These are phyloP conservation scores for Pachycephus smyrnensis DNA, from an alignment of 2,888 invertebrate genomes.

Conservation along the genomic window DNA sequence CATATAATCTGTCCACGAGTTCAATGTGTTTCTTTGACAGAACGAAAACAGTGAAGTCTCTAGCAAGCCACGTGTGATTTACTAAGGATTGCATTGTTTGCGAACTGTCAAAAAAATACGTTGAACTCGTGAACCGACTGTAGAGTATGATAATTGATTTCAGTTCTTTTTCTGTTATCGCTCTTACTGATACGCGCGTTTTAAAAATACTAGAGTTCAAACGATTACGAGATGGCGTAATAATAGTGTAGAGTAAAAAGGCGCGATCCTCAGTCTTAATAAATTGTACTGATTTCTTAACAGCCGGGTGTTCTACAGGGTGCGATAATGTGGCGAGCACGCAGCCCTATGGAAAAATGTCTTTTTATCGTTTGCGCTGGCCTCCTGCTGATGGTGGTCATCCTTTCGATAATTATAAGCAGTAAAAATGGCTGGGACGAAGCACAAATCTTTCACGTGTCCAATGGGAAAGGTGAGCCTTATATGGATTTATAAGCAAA, in stretches of 20 bases:
- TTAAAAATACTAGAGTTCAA: no score
- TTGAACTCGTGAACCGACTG: neutral
- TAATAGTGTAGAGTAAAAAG: neutral
- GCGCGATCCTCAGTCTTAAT: neutral
- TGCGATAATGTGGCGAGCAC: conserved; percentile 80
- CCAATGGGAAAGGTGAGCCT: conserved; percentile 52
- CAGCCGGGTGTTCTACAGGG: conserved; percentile 70
- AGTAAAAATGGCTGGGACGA: conserved; percentile 58
- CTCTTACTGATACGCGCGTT: no score
- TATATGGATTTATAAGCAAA: neutral
- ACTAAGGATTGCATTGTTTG: neutral
- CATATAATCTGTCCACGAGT: neutral
- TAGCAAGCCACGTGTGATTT: neutral
- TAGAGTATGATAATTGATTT: neutral
- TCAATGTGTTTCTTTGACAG: neutral
- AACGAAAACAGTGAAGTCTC: neutral
- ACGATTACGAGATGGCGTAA: no score
- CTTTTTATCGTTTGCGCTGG: conserved; percentile 73
- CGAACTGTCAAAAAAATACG: neutral
- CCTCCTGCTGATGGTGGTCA: conserved; percentile 72
- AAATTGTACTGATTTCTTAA: conserved; percentile 5
- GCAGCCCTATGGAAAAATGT: conserved; percentile 78
- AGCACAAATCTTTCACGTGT: conserved; percentile 56
- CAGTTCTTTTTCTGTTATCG: no score
- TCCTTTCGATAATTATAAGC: conserved; percentile 74